phyloP scores from a whole-genome alignment of 2,888 invertebrate species.

The Aspidapion aeneum region DNA sequence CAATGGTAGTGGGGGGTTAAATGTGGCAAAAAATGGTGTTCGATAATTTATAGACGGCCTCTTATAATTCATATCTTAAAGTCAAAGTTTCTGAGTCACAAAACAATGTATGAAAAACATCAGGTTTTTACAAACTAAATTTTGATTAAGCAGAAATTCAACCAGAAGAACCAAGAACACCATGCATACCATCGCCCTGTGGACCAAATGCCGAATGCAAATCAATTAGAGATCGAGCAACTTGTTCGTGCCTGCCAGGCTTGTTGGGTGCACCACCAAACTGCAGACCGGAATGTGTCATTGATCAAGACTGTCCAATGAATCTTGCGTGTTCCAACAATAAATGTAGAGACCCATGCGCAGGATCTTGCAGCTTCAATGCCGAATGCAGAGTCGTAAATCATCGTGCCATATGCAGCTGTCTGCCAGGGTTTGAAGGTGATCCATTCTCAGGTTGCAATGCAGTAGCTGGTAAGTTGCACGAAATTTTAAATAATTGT shows the following conservation, averaged over 20 bases:
- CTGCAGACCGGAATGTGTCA: conserved; percentile 74
- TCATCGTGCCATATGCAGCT: conserved; percentile 73
- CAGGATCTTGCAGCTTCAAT: conserved; percentile 73
- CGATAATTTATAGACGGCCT: too few species aligned
- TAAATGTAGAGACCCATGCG: conserved; percentile 73
- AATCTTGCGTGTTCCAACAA: conserved; percentile 68
- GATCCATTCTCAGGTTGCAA: conserved; percentile 77
- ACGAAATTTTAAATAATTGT: conserved; percentile 13
- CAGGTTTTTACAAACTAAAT: too few species aligned
- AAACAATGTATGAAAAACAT: too few species aligned
- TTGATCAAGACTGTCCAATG: conserved; percentile 74
- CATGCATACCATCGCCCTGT: conserved; percentile 72
- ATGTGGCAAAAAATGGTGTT: too few species aligned
- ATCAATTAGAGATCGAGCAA: conserved; percentile 59
- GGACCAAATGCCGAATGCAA: conserved; percentile 68
- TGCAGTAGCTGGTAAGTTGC: conserved; percentile 48
- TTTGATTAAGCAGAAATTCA: conserved; percentile 30
- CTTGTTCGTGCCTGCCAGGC: conserved; percentile 69
- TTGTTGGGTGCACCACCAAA: conserved; percentile 77
- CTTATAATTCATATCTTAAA: too few species aligned
- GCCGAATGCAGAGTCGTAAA: conserved; percentile 71
- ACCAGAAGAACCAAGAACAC: conserved; percentile 48
- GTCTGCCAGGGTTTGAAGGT: conserved; percentile 70
- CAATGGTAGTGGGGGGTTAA: too few species aligned
- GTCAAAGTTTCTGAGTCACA: too few species aligned